Base-by-base conservation (phyloP, 2,113 vertebrate species). In the Paralichthys olivaceus region DNA sequence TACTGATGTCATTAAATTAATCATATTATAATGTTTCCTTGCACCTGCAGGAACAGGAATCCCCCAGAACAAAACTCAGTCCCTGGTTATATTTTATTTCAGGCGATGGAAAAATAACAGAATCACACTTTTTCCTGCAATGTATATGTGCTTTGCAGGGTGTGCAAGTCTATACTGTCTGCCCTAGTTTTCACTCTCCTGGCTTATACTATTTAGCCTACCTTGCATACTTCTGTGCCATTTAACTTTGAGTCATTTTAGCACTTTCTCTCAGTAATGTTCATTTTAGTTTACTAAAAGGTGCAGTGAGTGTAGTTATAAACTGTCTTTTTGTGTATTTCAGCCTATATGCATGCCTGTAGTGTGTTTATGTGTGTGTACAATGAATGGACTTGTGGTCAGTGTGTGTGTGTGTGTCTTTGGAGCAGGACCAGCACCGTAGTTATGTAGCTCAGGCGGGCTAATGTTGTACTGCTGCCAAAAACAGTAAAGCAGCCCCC, bases 401-500 rank as follows among this genome's bases (percentile, higher is more conserved):
- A 83, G 62, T 47, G 55, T 29, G 40, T 78, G 67, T 83, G 57
- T 25, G 37, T 56, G 60, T 79, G 65, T 76, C 56, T 43, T 58
- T 77, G 55, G 87, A 88, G 63, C 75, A 45, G 63, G 66, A 90
- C 87, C 91, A 92, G 84, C 69, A 22, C 77, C 85, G 81, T 69
- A 76, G 89, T 89, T 90, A 81, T 84, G 67, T 87, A 79, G 87
- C 88, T 76, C 82, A 76, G 57, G 62, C 84, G 12, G 80, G 75
- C 79, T 77, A 84, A 82, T 79, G 85, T 89, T 93, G 92, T 89
- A 89, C 88, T 67, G 61, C 72, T 79, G 93, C 93, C 93, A 94
- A 92, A 92, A 91, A 89, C 91, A 86, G 87, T 92, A 87, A 93
- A 89, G 83, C 84, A 83, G 86, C 86, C 90, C 89, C 88, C 85